A percentile compares a stretch with the other conserved stretches of the same genome.
Conservation (phyloP, 2,888 invertebrate species). For the Acleris literana region DNA sequence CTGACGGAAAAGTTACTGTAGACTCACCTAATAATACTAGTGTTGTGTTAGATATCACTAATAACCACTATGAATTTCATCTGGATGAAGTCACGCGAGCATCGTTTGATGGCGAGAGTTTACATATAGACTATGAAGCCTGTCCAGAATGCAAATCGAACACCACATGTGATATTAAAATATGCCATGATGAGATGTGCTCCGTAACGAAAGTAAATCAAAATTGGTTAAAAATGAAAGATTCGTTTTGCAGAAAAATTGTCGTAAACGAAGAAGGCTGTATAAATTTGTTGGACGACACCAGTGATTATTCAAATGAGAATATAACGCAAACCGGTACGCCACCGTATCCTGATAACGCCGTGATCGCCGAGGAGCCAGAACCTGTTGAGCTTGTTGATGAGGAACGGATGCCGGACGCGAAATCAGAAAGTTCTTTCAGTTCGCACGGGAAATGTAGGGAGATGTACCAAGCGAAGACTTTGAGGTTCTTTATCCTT, state of each 20-base stretch:
- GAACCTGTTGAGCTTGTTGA: constrained; percentile 37
- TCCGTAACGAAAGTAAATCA: constrained; percentile 50
- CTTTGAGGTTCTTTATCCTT: constrained; percentile 65
- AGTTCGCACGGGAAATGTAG: constrained; percentile 61
- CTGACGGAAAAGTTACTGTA: constrained; percentile 56
- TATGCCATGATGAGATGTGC: constrained; percentile 50
- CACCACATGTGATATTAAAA: constrained; percentile 62
- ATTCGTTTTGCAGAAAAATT: constrained; percentile 66
- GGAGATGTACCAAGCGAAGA: constrained; percentile 60
- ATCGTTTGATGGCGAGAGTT: constrained; percentile 61
- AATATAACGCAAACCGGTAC: constrained; percentile 39
- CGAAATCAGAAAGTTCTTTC: constrained; percentile 53
- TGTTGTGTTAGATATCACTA: constrained; percentile 50
- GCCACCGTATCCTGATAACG: constrained; percentile 30
- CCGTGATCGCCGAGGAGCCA: constrained; percentile 37
- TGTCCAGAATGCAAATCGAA: constrained; percentile 60
- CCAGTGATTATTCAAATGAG: constrained; percentile 47
- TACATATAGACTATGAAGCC: constrained; percentile 62
- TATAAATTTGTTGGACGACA: constrained; percentile 52
- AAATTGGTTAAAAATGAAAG: constrained; percentile 67
- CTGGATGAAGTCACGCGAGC: constrained; percentile 64
- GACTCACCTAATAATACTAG: constrained; percentile 66
- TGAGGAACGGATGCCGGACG: constrained; percentile 42
- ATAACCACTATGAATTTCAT: constrained; percentile 60
- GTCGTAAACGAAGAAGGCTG: constrained; percentile 66